A percentile compares a stretch with the other conserved stretches of the same genome.
Conservation (phyloP, 2,888 invertebrate species). For the Thyatira batis region DNA sequence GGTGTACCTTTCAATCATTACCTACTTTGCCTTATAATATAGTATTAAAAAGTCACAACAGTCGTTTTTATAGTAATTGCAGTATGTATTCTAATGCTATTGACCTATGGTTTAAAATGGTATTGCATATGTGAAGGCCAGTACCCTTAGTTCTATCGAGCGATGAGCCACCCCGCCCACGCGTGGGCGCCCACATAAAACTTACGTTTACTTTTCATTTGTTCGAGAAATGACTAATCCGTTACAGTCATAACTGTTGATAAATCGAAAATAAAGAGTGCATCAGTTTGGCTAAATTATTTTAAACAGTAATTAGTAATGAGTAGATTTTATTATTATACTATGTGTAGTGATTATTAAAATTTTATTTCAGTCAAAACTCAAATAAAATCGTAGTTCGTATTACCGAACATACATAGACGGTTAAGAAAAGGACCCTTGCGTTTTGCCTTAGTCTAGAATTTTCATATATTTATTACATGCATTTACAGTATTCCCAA, state of each 20-base stretch:
- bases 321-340: not conserved
- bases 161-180: not conserved
- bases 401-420: too few relatives aligned
- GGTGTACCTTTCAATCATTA: too few relatives aligned
- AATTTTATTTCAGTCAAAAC: too few relatives aligned
- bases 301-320: not conserved
- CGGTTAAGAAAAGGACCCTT: too few relatives aligned
- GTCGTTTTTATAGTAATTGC: too few relatives aligned
- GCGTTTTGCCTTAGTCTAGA: too few relatives aligned
- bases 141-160: not conserved
- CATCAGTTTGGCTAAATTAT: not conserved
- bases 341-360: too few relatives aligned
- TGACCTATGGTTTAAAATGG: not conserved
- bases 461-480: too few relatives aligned
- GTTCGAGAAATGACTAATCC: not conserved
- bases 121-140: not conserved
- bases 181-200: not conserved
- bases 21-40: too few relatives aligned
- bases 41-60: too few relatives aligned
- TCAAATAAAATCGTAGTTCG: too few relatives aligned
- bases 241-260: not conserved
- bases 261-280: conserved; percentile 2
- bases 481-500: too few relatives aligned
- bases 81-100: not conserved
- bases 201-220: not conserved